Evolutionary conservation across 2,888 invertebrate species (phyloP).

Genomic region (Aradus depressus): DNA sequence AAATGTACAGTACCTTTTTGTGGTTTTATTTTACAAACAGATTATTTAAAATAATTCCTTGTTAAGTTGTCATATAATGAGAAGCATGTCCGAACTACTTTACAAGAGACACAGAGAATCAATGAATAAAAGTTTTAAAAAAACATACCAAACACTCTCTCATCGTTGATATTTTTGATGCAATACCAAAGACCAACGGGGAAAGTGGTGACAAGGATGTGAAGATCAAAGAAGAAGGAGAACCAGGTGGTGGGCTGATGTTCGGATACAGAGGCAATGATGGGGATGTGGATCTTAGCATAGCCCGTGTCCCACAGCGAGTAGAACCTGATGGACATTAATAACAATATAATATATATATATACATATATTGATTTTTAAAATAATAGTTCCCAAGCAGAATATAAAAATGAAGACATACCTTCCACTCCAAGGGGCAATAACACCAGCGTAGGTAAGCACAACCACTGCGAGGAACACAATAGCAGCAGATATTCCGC

Average conservation of each 20-base stretch:
- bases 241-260: constrained; percentile 99
- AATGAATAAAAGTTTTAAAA: constrained; percentile 16
- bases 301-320: constrained; percentile 99
- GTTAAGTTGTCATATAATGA: too few species aligned
- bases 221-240: constrained; percentile 96
- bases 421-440: constrained; percentile 92
- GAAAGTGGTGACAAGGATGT: constrained; percentile 90
- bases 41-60: too few species aligned
- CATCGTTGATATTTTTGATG: constrained; percentile 93
- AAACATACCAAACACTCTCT: constrained; percentile 84
- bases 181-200: constrained; percentile 99
- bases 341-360: background rate
- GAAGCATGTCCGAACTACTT: too few species aligned
- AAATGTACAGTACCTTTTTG: too few species aligned
- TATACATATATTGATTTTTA: background rate
- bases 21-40: too few species aligned
- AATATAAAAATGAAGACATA: constrained; percentile 33
- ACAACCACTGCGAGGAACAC: constrained; percentile 76
- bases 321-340: constrained; percentile 60
- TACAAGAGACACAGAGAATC: too few species aligned
- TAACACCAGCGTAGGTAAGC: constrained; percentile 86
- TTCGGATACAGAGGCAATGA: constrained; percentile 97
- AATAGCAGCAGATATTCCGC: constrained; percentile 58
- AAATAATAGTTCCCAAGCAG: background rate
- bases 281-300: constrained; percentile 98